Base-by-base conservation (phyloP, 2,113 vertebrate genomes). In the Eurypyga helias region DNA sequence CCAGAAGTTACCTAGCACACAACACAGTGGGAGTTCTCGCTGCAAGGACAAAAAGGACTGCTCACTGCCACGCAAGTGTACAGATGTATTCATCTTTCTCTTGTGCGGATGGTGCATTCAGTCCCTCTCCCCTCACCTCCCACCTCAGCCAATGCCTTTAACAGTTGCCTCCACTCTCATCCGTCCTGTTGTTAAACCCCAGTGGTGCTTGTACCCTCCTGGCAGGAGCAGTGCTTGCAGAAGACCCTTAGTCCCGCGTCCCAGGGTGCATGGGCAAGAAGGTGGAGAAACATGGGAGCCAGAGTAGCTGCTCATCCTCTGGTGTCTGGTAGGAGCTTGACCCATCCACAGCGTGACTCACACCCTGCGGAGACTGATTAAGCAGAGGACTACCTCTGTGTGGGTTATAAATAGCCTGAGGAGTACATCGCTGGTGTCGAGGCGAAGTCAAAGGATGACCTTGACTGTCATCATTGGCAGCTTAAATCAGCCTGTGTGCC, bases 151-250 rank as follows among this genome's bases (percentile, higher is more conserved):
- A 76, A 2, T 7, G 24, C 51, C 25, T 83, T 23, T 17, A 54
- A 8, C 9, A 24, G 8, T 10, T 7, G 16, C 13, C 49, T 76
- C 43, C 3, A 2, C 17, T 29, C 45, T 52, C n/a, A 24, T 2
- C 15, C 18, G 10, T 52, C 48, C 84, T 13, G 6, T 2, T 25
- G n/a, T 20, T 54, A n/a, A 80, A n/a, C 11, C 13, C 17, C 2
- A 0, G 20, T 2, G 60, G 18, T 8, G 17, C 8, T 0, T 38
- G 38, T 26, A 33, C 1, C 20, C 20, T 80, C 48, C 36, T 13
- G 48, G 61, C 46, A 41, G 25, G 36, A 13, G 18, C 28, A 36
- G 54, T 2, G 15, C 54, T 85, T n/a, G 17, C 60, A 60, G 46
- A 29, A 66, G 29, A 8, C 23, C 20, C 8, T 28, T 1, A 46